These are phyloP conservation scores for Cheilosia urbana DNA, from an alignment of 2,888 invertebrate genomes.

Conservation along the genomic window DNA sequence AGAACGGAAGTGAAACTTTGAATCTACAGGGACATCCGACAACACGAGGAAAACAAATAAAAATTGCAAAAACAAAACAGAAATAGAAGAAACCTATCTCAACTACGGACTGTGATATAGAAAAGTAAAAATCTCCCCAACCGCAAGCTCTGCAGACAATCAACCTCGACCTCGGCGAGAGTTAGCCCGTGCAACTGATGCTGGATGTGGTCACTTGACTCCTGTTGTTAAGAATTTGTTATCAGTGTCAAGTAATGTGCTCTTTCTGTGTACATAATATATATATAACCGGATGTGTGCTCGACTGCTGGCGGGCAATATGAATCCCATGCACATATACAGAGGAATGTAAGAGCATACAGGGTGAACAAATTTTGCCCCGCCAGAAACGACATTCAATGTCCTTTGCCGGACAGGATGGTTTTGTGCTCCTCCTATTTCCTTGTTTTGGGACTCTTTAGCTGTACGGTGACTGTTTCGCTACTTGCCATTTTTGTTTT, in stretches of 20 bases:
- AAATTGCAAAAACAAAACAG: constrained; percentile 10
- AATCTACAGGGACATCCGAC: constrained; percentile 44
- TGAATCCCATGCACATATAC: not conserved
- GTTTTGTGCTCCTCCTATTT: constrained; percentile 26
- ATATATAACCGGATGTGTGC: constrained; percentile 7
- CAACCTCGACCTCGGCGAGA: constrained; percentile 35
- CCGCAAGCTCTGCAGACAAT: constrained; percentile 61
- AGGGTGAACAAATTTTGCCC: constrained; percentile 41
- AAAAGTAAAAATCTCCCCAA: constrained; percentile 5
- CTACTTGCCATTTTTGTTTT: constrained; percentile 31
- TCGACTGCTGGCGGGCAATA: constrained; percentile 15
- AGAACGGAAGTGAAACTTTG: constrained; percentile 65
- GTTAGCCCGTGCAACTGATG: constrained; percentile 43
- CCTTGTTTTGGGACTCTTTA: constrained; percentile 29
- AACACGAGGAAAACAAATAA: not conserved
- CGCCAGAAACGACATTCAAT: constrained; percentile 49
- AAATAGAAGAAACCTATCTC: constrained; percentile 57
- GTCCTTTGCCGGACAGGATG: constrained; percentile 55
- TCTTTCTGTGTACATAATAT: not conserved
- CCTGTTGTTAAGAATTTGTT: constrained; percentile 43
- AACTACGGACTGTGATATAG: constrained; percentile 13
- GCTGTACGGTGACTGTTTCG: constrained; percentile 26
- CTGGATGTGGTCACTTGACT: constrained; percentile 64
- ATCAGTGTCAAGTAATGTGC: constrained; percentile 56
- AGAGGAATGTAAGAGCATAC: constrained; percentile 27